These are phyloP conservation scores for Linnaemya vulpina DNA, from an alignment of 2,888 invertebrate genomes.

Conservation along the genomic window DNA sequence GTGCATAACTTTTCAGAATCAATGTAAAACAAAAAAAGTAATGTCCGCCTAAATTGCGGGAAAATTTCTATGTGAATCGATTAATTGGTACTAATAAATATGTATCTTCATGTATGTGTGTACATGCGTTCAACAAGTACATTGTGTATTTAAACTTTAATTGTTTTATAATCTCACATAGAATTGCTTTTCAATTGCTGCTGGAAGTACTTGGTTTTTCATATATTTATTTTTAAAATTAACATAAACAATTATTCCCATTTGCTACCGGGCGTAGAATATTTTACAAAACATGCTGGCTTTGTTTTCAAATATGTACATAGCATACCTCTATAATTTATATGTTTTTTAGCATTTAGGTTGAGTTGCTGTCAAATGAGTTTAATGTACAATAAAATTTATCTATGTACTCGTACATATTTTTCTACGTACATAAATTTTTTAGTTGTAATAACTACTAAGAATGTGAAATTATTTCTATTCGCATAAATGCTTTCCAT, in stretches of 20 bases:
- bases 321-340: not conserved
- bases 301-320: constrained; percentile 16
- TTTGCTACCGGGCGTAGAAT: not conserved
- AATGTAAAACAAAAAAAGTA: too few species aligned
- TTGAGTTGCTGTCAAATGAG: not conserved
- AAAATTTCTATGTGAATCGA: too few species aligned
- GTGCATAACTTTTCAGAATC: too few species aligned
- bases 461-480: constrained; percentile 7
- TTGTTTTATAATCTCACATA: constrained; percentile 34
- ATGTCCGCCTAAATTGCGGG: too few species aligned
- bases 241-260: constrained; percentile 30
- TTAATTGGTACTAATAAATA: not conserved
- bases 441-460: constrained; percentile 10
- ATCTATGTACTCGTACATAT: not conserved
- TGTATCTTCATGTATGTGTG: too few species aligned
- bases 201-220: constrained; percentile 23
- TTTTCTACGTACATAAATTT: not conserved
- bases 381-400: constrained; percentile 4
- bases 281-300: constrained; percentile 29
- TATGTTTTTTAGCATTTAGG: not conserved
- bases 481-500: constrained; percentile 12
- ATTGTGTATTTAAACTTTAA: constrained; percentile 28
- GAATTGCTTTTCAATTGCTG: constrained; percentile 33
- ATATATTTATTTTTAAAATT: constrained; percentile 18
- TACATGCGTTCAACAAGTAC: not conserved